Conservation (phyloP, 2,113 vertebrate species). For the Pelecanus crispus region DNA sequence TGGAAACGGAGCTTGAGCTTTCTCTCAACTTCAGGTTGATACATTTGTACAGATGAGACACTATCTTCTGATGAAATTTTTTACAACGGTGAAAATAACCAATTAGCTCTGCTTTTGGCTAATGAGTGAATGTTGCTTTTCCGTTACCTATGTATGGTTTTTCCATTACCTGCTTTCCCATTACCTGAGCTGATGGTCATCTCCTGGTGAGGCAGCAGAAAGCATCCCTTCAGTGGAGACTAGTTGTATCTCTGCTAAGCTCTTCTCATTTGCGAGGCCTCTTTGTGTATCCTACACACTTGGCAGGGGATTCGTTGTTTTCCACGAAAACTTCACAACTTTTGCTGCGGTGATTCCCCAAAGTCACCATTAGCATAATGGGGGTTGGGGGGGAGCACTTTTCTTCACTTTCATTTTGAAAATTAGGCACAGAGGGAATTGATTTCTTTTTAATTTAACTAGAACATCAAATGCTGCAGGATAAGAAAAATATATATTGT, state of each 20-base stretch:
- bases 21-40: neutral
- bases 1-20: neutral
- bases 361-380: conserved; percentile 18
- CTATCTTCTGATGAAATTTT: neutral
- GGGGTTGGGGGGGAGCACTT: neutral
- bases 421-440: conserved; percentile 53
- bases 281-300: neutral
- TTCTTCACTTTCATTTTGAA: conserved; percentile 43
- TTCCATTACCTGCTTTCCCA: neutral
- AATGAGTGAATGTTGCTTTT: neutral
- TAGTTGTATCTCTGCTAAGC: neutral
- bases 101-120: neutral
- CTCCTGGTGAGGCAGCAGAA: neutral
- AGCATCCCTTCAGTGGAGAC: neutral
- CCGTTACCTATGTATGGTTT: neutral
- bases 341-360: conserved; percentile 13
- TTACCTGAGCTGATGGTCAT: neutral
- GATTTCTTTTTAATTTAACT: conserved; percentile 32
- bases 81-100: neutral
- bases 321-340: neutral
- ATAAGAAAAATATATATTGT: neutral
- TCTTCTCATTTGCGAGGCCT: neutral
- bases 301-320: conserved; percentile 1
- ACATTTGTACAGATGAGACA: neutral
- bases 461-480: conserved; percentile 34